Evolutionary conservation across 2,888 invertebrate genomes (phyloP).

Genomic region (Chymomyza amoena): DNA sequence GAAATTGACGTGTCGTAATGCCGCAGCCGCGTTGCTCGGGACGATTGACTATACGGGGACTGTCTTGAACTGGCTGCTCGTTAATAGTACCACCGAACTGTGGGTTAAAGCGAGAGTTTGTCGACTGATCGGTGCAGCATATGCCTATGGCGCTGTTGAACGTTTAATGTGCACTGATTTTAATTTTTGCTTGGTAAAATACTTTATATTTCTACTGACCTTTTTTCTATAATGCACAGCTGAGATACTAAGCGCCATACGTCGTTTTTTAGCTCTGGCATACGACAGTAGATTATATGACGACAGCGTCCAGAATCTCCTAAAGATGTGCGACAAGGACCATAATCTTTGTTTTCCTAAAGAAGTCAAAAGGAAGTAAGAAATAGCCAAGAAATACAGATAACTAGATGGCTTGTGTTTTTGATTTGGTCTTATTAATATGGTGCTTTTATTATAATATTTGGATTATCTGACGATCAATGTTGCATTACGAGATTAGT

Average conservation of each 20-base stretch:
- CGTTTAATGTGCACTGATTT: background rate
- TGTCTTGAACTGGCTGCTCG: constrained; percentile 22
- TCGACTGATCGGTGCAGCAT: constrained; percentile 84
- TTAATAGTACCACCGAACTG: constrained; percentile 56
- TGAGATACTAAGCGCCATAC: constrained; percentile 83
- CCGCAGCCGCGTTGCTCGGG: constrained; percentile 78
- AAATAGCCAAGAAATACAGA: background rate
- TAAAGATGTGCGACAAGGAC: constrained; percentile 81
- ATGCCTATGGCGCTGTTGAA: constrained; percentile 82
- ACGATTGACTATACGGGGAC: constrained; percentile 60
- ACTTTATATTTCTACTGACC: constrained; percentile 77
- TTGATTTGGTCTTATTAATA: no score
- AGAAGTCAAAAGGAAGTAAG: constrained; percentile 28
- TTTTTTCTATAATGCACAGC: constrained; percentile 84
- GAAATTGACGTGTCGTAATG: constrained; percentile 77
- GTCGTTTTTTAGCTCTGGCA: constrained; percentile 82
- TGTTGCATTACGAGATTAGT: no score
- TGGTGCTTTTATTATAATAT: no score
- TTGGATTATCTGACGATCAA: no score
- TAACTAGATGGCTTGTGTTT: no score
- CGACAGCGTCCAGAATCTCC: constrained; percentile 85
- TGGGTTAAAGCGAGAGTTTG: constrained; percentile 60
- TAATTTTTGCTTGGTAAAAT: constrained; percentile 65
- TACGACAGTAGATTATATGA: constrained; percentile 81
- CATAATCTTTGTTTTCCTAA: constrained; percentile 82